Evolutionary conservation across 2,113 vertebrate species (phyloP).

Genomic region (Anolis sagrei): DNA sequence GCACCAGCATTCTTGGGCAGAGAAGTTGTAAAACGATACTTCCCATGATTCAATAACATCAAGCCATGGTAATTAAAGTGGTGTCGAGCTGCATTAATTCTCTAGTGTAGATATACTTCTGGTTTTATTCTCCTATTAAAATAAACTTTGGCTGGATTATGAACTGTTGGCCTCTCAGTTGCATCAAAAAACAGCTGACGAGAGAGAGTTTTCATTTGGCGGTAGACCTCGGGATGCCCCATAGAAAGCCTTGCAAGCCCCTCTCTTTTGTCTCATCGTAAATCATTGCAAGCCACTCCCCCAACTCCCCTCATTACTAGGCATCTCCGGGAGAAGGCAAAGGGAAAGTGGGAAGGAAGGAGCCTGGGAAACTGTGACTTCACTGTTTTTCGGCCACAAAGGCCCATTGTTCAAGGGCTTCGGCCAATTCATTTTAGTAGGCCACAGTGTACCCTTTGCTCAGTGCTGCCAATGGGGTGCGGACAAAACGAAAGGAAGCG

Average conservation of each 20-base stretch:
- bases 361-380: slow-evolving; percentile 85
- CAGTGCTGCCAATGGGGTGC: slow-evolving; percentile 59
- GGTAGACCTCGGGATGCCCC: slow-evolving; percentile 24
- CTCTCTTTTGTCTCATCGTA: slow-evolving; percentile 61
- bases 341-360: slow-evolving; percentile 41
- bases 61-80: too few species aligned
- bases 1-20: too few species aligned
- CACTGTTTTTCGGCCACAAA: slow-evolving; percentile 83
- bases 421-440: slow-evolving; percentile 75
- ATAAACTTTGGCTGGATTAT: not conserved
- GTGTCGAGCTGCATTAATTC: too few species aligned
- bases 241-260: slow-evolving; percentile 42
- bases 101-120: too few species aligned
- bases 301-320: slow-evolving; percentile 53
- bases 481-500: slow-evolving; percentile 60
- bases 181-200: not conserved
- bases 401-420: slow-evolving; percentile 80
- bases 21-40: too few species aligned
- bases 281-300: slow-evolving; percentile 47
- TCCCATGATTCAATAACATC: too few species aligned
- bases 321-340: slow-evolving; percentile 68
- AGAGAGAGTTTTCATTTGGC: not conserved
- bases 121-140: not conserved
- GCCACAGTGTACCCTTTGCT: slow-evolving; percentile 68
- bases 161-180: not conserved